Base-by-base conservation (phyloP, 2,113 vertebrate species). In the Cettia cetti region DNA sequence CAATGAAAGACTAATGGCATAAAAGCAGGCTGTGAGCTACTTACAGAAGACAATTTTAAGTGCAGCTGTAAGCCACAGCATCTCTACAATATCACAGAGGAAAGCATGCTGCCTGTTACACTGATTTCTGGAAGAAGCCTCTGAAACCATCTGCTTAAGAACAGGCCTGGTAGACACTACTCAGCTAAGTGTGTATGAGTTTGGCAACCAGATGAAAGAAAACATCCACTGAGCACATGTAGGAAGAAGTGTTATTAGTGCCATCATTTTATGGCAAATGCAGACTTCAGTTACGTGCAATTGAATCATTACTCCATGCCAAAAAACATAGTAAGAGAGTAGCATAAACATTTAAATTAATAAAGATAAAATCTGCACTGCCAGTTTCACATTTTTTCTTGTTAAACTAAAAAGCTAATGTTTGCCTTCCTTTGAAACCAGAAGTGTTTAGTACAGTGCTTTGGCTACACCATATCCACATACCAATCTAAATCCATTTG, bases 401-500 rank as follows among this genome's bases (percentile, higher is more conserved):
- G 10, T 69, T 56, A 37, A 77, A 65, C 54, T 76, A 72, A 65
- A 75, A 69, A 81, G 39, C 37, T 52, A 42, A 61, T 23, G 23
- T 33, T 75, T 92, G 56, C 56, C 39, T 89, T 15, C 50, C 69
- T 71, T 53, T 85, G 81, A 88, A 95, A 91, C 59, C 76, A 82
- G 61, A 86, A 81, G n/a, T 39, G 78, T 61, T 92, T 27, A 86
- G 52, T 35, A 74, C 31, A 61, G 52, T 50, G 50, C 35, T 70
- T 86, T 63, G 71, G 53, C 60, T 61, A 74, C 20, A 64, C 49
- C n/a, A 83, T 68, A 82, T 87, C 57, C 61, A 86, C 53, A 93
- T 74, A 93, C 87, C 33, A 39, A 92, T 91, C 53, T 37, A 88
- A 90, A 92, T 70, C 65, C 50, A 89, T 81, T 95, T 90, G 44